Evolutionary conservation across 2,797 vertebrate species (phyloP).

Genomic region (Rhadinocentrus ornatus): DNA sequence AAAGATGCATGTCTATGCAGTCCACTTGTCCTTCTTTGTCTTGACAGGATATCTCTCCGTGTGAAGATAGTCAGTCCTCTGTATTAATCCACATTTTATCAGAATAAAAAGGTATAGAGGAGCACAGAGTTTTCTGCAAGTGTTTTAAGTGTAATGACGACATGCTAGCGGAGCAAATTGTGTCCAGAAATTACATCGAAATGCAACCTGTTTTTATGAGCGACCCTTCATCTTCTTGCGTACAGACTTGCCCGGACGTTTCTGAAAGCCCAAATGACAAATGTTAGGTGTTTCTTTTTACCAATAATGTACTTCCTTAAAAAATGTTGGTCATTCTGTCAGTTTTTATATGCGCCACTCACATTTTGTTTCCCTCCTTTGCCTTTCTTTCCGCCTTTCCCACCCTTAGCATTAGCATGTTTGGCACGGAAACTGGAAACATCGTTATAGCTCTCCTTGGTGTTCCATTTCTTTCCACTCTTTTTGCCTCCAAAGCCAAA

Average conservation of each 20-base stretch:
- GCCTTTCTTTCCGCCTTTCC: constrained; percentile 82
- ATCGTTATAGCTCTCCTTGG: constrained; percentile 92
- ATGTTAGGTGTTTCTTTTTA: neutral
- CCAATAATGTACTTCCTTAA: neutral
- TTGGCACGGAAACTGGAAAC: constrained; percentile 89
- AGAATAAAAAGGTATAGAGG: constrained; percentile 8
- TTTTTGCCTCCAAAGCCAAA: constrained; percentile 99
- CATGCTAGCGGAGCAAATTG: constrained; percentile 4
- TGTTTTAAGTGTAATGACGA: constrained; percentile 3
- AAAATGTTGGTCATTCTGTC: neutral
- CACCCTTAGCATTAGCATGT: constrained; percentile 86
- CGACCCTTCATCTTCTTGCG: constrained; percentile 91
- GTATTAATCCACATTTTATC: constrained; percentile 17
- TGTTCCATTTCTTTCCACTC: constrained; percentile 95
- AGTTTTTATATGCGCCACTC: constrained; percentile 41
- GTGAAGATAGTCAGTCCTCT: constrained; percentile 9
- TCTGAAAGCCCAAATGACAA: constrained; percentile 78
- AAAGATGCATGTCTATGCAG: neutral
- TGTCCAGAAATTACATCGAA: constrained; percentile 14
- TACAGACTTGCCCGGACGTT: constrained; percentile 92
- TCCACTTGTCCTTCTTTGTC: constrained; percentile 2
- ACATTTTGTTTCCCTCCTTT: constrained; percentile 85
- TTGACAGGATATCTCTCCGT: neutral
- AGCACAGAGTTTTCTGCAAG: neutral
- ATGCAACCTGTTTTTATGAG: constrained; percentile 56